Evolutionary conservation across 1,140 invertebrate species (phyloP).

Genomic region (Drosophila sproati): DNA sequence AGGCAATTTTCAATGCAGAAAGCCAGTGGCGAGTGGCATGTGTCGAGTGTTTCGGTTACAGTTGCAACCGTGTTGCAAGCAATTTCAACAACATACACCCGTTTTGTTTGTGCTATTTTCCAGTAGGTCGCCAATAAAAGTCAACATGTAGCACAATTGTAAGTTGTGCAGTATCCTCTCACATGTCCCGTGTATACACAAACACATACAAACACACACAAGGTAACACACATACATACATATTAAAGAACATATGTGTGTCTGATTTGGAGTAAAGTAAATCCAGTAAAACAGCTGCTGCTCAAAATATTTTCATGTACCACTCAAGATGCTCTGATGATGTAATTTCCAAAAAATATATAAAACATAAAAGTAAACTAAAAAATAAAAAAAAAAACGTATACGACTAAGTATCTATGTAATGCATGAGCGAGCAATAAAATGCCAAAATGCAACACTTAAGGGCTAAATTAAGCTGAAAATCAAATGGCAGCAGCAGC

Average conservation of each 20-base stretch:
- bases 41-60: constrained; percentile 2
- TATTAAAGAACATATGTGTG: background rate
- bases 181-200: background rate
- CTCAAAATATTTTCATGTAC: constrained; percentile 8
- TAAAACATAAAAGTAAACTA: background rate
- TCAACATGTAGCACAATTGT: constrained; percentile 39
- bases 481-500: constrained; percentile 31
- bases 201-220: background rate
- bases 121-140: constrained; percentile 50
- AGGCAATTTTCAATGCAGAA: background rate
- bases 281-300: constrained; percentile 18
- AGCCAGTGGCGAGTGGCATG: background rate
- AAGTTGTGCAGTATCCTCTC: background rate
- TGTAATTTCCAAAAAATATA: constrained; percentile 14
- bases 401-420: constrained; percentile 4
- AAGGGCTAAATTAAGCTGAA: constrained; percentile 44
- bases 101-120: constrained; percentile 24
- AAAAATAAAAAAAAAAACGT: constrained; percentile 1
- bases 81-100: constrained; percentile 13
- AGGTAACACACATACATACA: background rate
- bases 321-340: constrained; percentile 30
- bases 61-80: constrained; percentile 6
- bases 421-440: constrained; percentile 28
- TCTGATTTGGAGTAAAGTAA: constrained; percentile 26
- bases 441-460: constrained; percentile 44